Evolutionary conservation across 2,888 invertebrate genomes (phyloP).

Genomic region (Lasioglossum vierecki): DNA sequence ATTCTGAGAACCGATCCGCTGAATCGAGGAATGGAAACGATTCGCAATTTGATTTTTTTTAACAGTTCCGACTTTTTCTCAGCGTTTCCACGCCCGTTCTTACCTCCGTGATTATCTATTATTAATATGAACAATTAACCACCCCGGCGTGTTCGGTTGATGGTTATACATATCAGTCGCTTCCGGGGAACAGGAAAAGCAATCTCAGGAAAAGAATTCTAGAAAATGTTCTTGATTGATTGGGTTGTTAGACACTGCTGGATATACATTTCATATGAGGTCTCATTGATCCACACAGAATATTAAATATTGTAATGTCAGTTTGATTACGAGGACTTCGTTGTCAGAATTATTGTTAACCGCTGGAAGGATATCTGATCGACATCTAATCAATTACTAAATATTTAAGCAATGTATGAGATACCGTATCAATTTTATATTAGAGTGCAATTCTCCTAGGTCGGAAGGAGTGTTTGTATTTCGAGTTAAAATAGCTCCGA

Average conservation of each 20-base stretch:
- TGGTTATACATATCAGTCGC: neutral
- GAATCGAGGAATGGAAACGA: neutral
- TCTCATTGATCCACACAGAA: neutral
- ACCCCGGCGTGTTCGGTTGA: neutral
- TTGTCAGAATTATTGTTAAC: neutral
- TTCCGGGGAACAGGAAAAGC: neutral
- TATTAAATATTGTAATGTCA: neutral
- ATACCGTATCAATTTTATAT: too few relatives aligned
- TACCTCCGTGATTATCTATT: neutral
- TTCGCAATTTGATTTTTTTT: neutral
- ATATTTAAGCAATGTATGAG: too few relatives aligned
- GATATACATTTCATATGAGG: neutral
- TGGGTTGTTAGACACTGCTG: neutral
- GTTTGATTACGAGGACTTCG: neutral
- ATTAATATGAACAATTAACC: neutral
- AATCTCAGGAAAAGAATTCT: neutral
- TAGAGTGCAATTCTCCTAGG: too few relatives aligned
- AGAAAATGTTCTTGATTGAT: neutral
- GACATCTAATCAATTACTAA: too few relatives aligned
- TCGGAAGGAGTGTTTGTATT: too few relatives aligned
- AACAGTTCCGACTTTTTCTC: neutral
- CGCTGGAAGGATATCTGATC: neutral
- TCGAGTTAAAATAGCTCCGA: too few relatives aligned
- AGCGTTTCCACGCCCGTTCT: neutral
- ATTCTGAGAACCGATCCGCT: constrained; percentile 22